A percentile compares a stretch with the other conserved stretches of the same genome.
phyloP scores from a whole-genome alignment of 2,888 invertebrate species.

The Trissolcus japonicus region DNA sequence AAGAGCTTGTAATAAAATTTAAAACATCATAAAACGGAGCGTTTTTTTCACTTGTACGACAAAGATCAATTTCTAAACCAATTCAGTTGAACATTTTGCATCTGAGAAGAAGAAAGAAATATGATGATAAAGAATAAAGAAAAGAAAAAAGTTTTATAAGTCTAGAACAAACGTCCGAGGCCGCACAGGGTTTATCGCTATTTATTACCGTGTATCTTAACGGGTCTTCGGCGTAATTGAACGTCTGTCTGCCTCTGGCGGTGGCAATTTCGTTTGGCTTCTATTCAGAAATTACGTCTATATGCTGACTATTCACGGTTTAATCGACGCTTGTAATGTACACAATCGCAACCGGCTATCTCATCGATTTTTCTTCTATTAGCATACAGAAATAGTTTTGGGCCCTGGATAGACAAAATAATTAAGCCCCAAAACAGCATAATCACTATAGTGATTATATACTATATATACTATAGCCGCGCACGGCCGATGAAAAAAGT shows the following conservation, averaged over 20 bases:
- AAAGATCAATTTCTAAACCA: too few relatives aligned
- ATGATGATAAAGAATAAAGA: background rate
- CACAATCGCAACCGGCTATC: conserved; percentile 30
- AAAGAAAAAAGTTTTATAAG: background rate
- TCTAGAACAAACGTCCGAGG: conserved; percentile 7
- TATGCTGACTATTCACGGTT: conserved; percentile 25
- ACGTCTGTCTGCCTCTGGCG: conserved; percentile 27
- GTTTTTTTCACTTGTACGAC: too few relatives aligned
- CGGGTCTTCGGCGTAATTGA: conserved; percentile 23
- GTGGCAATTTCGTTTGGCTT: conserved; percentile 39
- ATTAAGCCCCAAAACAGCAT: conserved; percentile 8
- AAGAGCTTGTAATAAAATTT: background rate
- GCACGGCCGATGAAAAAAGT: background rate
- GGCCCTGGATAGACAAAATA: conserved; percentile 8
- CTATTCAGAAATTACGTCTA: conserved; percentile 37
- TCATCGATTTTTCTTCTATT: conserved; percentile 24
- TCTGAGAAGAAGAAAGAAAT: too few relatives aligned
- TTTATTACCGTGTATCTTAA: conserved; percentile 34
- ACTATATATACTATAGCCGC: too few relatives aligned
- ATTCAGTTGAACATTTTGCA: too few relatives aligned
- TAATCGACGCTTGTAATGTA: conserved; percentile 36
- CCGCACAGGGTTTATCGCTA: conserved; percentile 8
- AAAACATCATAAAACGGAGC: background rate
- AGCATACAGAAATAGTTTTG: conserved; percentile 9
- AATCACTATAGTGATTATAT: too few relatives aligned